phyloP scores from a whole-genome alignment of 2,888 invertebrate species.

The Diarsia dahlii region DNA sequence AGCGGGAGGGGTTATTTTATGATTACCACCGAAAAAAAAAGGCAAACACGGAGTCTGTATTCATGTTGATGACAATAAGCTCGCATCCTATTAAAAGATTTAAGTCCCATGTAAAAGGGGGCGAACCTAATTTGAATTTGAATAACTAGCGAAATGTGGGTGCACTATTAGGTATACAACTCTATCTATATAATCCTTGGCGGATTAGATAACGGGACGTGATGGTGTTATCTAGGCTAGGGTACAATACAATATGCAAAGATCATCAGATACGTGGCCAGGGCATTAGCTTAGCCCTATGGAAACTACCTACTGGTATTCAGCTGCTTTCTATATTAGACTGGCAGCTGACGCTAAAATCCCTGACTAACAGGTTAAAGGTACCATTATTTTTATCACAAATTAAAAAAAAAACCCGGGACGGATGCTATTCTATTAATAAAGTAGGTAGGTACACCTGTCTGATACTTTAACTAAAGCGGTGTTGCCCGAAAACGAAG shows the following conservation, averaged over 20 bases:
- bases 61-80: neutral
- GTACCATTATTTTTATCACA: no score
- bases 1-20: no score
- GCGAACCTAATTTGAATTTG: neutral
- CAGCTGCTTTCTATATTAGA: no score
- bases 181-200: no score
- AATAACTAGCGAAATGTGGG: neutral
- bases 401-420: no score
- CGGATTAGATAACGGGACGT: neutral
- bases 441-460: conserved; percentile 69
- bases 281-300: no score
- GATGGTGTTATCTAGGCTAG: neutral
- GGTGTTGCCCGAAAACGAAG: conserved; percentile 71
- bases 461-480: conserved; percentile 72
- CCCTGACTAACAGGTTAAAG: no score
- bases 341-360: no score
- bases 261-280: no score
- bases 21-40: no score
- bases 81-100: neutral
- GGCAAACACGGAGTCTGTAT: neutral
- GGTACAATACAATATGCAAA: neutral
- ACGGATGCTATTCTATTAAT: conserved; percentile 47
- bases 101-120: neutral
- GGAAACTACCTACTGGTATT: no score
- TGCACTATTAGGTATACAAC: neutral